These are phyloP conservation scores for Pseudomyrmex gracilis DNA, from an alignment of 1,140 invertebrate genomes.

Conservation along the genomic window DNA sequence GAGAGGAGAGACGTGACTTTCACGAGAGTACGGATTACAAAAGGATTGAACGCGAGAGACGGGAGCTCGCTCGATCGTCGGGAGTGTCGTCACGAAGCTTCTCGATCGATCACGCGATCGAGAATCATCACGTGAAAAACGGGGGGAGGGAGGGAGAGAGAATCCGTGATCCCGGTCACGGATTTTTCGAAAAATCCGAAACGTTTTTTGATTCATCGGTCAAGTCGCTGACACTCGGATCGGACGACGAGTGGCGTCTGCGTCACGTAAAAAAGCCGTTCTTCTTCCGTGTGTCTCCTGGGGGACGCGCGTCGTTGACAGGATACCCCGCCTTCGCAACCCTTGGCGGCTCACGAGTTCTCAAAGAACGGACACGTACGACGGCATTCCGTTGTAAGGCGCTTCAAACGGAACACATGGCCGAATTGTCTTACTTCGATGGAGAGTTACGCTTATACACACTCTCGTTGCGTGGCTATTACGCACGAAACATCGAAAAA, in stretches of 20 bases:
- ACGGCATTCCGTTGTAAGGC: background rate
- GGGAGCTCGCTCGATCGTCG: background rate
- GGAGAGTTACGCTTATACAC: no score
- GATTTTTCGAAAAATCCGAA: conserved; percentile 69
- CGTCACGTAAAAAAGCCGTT: conserved; percentile 79
- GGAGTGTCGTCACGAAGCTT: conserved; percentile 77
- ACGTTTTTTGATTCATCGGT: conserved; percentile 79
- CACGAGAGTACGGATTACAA: conserved; percentile 23
- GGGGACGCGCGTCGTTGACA: conserved; percentile 69
- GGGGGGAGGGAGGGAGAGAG: no score
- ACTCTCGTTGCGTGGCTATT: no score
- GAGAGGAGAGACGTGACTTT: conserved; percentile 40
- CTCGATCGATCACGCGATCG: conserved; percentile 81
- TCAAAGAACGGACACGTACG: conserved; percentile 49
- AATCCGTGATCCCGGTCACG: conserved; percentile 71
- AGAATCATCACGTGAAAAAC: conserved; percentile 26
- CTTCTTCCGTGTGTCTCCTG: conserved; percentile 64
- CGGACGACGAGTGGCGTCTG: conserved; percentile 56
- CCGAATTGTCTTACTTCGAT: background rate
- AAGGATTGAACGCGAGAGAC: conserved; percentile 1
- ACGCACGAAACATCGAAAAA: no score
- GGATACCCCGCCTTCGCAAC: conserved; percentile 28
- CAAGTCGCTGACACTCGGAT: conserved; percentile 77
- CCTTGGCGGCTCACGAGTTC: conserved; percentile 7
- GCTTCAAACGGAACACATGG: conserved; percentile 1